Conservation (phyloP, 2,797 vertebrate genomes). For the Pachyuromys duprasi region DNA sequence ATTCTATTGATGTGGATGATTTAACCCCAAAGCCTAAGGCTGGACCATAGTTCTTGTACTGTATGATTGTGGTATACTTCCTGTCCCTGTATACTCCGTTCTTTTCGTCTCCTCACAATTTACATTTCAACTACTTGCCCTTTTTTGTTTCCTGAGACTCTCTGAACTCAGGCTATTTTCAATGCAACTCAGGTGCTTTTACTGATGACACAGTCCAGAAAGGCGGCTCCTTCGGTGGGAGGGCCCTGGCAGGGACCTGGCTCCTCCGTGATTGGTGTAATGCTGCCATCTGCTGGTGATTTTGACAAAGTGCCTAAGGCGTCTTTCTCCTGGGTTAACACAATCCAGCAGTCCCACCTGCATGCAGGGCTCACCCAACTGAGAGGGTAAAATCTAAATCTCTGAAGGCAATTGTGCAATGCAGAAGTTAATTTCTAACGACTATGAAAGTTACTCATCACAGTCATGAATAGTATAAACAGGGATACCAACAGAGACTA, state of each 20-base stretch:
- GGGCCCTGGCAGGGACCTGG: too few species aligned
- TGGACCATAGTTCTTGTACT: not conserved
- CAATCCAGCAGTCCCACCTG: too few species aligned
- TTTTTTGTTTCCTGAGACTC: not conserved
- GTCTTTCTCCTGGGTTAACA: not conserved
- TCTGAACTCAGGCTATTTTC: not conserved
- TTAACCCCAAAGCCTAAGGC: not conserved
- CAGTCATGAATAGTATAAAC: not conserved
- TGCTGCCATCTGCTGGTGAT: slow-evolving; percentile 86
- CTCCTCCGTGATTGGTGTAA: slow-evolving; percentile 70
- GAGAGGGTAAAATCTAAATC: not conserved
- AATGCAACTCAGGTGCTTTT: slow-evolving; percentile 3
- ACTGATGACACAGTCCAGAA: not conserved
- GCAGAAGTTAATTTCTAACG: not conserved
- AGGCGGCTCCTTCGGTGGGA: not conserved
- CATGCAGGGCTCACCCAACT: not conserved
- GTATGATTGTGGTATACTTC: not conserved
- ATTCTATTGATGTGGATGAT: not conserved
- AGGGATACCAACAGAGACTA: not conserved
- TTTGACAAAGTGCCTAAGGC: slow-evolving; percentile 56
- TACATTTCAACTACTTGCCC: not conserved
- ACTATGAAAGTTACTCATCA: not conserved
- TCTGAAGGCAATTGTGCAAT: not conserved
- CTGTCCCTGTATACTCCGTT: not conserved
- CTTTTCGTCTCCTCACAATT: not conserved